Conservation (phyloP, 1,140 invertebrate species). For the Schlechtendalia chinensis region DNA sequence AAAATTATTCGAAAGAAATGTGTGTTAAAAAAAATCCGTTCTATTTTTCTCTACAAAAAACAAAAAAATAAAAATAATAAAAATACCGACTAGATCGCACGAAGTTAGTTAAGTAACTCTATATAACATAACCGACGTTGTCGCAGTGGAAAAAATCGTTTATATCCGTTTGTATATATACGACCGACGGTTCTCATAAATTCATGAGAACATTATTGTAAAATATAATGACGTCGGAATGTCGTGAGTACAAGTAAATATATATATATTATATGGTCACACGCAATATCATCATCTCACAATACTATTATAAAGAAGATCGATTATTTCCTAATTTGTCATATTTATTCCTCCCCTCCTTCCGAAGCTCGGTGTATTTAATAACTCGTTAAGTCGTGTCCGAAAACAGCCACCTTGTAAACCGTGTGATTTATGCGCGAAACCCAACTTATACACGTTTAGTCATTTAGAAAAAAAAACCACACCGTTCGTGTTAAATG, state of each 20-base stretch:
- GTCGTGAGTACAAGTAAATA: too few relatives aligned
- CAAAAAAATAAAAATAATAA: too few relatives aligned
- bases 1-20: background rate
- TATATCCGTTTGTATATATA: background rate
- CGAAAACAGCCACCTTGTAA: background rate
- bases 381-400: constrained; percentile 38
- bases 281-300: too few relatives aligned
- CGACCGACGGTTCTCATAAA: background rate
- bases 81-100: too few relatives aligned
- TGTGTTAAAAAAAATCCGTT: too few relatives aligned
- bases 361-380: background rate
- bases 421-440: constrained; percentile 23
- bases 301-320: constrained; percentile 10
- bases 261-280: too few relatives aligned
- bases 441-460: constrained; percentile 25
- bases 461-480: constrained; percentile 31
- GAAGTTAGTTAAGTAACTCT: too few relatives aligned
- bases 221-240: background rate
- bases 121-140: too few relatives aligned
- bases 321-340: constrained; percentile 45
- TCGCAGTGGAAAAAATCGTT: background rate
- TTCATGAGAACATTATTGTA: background rate
- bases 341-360: background rate
- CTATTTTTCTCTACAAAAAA: too few relatives aligned
- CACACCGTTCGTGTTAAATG: background rate